Base-by-base conservation (phyloP, 2,113 vertebrate species). In the Litocranius walleri region DNA sequence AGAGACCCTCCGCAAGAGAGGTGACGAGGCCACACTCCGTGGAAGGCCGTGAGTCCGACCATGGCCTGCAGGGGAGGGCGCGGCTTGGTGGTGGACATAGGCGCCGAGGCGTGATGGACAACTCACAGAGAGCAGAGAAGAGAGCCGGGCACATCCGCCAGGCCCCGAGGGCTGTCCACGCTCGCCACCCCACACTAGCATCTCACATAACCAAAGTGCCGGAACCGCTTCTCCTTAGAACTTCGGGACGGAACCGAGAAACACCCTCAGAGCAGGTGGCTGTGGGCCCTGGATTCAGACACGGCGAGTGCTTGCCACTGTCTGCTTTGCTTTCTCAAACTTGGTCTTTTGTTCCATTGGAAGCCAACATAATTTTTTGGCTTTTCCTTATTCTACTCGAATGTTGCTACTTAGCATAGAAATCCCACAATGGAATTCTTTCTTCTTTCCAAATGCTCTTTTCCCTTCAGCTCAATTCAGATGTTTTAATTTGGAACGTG, bases 101-200 rank as follows among this genome's bases (percentile, higher is more conserved):
- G 4, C 7, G 25, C 57, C 1, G 10, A 59, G 57, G 30, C 6
- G 2, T 30, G 15, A 33, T 5, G 90, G 17, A 33, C 12, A 21
- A 45, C 27, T 62, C 7, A 7, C 4, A 9, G 48, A 64, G 10
- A 19, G 21, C 29, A 81, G n/a, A 52, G 13, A n/a, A 2, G 57
- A 83, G 30, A 7, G 14, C 40, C 3, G 52, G 52, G 1, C 3
- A 0, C 5, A 2, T 23, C 48, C 3, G 3, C 30, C 23, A 50
- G 83, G 40, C 33, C 16, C 15, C 27, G 9, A 50, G 43, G 27
- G 16, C 17, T 6, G 5, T 12, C 67, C 36, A 21, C 7, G 45
- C 19, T 19, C 11, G 17, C 59, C 4, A 4, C 30, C 8, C 48
- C 14, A 14, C 0, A 0, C 13, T 45, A 7, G 12, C 17, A 6